phyloP scores from a whole-genome alignment of 2,888 invertebrate genomes.

The Physocephala rufipes region DNA sequence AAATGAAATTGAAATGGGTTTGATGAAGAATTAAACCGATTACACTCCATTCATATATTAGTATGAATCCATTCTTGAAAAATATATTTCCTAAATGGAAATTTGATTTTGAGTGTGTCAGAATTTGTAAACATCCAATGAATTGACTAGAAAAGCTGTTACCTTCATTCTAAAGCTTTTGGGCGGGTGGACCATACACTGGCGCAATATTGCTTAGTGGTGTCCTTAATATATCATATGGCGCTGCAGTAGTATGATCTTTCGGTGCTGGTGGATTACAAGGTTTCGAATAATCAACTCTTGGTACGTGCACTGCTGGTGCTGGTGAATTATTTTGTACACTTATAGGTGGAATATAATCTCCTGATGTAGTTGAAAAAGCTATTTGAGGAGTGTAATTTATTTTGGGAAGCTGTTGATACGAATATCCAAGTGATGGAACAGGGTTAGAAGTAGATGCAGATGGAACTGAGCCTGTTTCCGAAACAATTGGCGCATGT shows the following conservation, averaged over 20 bases:
- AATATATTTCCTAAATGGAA: not conserved
- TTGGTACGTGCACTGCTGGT: constrained; percentile 49
- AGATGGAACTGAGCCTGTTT: constrained; percentile 31
- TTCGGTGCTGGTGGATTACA: too few species aligned
- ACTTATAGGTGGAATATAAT: constrained; percentile 35
- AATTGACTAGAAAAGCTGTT: too few species aligned
- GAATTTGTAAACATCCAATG: not conserved
- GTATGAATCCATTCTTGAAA: too few species aligned
- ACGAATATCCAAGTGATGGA: not conserved
- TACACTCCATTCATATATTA: too few species aligned
- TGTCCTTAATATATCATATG: too few species aligned
- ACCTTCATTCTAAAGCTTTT: too few species aligned
- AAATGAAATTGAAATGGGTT: too few species aligned
- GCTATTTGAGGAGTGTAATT: constrained; percentile 15
- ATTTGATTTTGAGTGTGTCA: not conserved
- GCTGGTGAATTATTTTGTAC: constrained; percentile 34
- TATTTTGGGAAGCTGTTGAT: constrained; percentile 20
- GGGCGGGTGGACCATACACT: too few species aligned
- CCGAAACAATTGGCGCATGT: constrained; percentile 44
- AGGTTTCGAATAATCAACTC: constrained; percentile 47
- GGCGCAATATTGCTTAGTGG: too few species aligned
- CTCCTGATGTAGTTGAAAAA: not conserved
- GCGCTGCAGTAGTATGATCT: too few species aligned
- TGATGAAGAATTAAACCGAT: too few species aligned
- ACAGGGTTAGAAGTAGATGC: constrained; percentile 16